phyloP scores from a whole-genome alignment of 1,140 invertebrate species.

The Calycopis cecrops region DNA sequence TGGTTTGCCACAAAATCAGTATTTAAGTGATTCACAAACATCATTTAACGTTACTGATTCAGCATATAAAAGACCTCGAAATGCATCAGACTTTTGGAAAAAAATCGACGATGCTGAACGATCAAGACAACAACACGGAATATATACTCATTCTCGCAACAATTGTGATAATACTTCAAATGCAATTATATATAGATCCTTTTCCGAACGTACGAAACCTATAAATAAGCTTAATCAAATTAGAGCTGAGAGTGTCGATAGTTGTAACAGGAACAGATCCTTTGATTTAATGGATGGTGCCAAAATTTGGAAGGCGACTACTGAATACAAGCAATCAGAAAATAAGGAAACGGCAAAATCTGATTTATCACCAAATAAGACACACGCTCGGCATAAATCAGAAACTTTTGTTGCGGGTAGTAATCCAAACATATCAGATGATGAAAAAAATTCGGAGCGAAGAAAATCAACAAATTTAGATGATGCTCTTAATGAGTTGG shows the following conservation, averaged over 20 bases:
- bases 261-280: slow-evolving; percentile 52
- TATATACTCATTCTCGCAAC: slow-evolving; percentile 53
- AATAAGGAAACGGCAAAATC: slow-evolving; percentile 52
- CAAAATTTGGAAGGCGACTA: slow-evolving; percentile 64
- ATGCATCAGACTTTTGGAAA: slow-evolving; percentile 79
- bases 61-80: slow-evolving; percentile 53
- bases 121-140: slow-evolving; percentile 51
- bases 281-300: slow-evolving; percentile 56
- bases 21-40: slow-evolving; percentile 71
- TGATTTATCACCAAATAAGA: slow-evolving; percentile 52
- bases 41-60: slow-evolving; percentile 45
- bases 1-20: slow-evolving; percentile 63
- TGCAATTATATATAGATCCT: slow-evolving; percentile 35
- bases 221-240: slow-evolving; percentile 24
- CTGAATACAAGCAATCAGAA: slow-evolving; percentile 60
- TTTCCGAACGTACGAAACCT: slow-evolving; percentile 38
- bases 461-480: slow-evolving; percentile 86
- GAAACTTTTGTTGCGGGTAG: slow-evolving; percentile 49
- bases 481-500: slow-evolving; percentile 90
- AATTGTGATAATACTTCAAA: slow-evolving; percentile 59
- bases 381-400: slow-evolving; percentile 64
- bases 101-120: slow-evolving; percentile 76
- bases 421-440: slow-evolving; percentile 58
- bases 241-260: slow-evolving; percentile 36
- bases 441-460: slow-evolving; percentile 64